phyloP scores from a whole-genome alignment of 1,140 invertebrate species.

The Neotoxoptera formosana region DNA sequence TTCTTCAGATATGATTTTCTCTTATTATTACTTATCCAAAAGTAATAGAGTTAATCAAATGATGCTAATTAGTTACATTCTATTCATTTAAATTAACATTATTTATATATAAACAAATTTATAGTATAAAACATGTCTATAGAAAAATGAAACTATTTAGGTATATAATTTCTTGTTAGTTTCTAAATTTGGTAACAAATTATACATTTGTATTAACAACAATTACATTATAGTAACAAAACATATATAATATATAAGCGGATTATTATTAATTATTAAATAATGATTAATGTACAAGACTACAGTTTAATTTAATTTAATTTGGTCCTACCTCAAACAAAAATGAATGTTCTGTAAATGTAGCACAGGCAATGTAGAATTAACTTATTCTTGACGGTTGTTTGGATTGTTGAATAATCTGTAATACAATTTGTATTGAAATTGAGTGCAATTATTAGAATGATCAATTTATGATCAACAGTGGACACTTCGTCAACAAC shows the following conservation, averaged over 20 bases:
- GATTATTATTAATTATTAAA: constrained; percentile 10
- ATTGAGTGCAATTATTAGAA: constrained; percentile 29
- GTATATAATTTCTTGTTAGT: background rate
- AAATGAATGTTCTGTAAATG: constrained; percentile 42
- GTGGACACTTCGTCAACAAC: constrained; percentile 49
- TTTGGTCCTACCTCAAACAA: constrained; percentile 51
- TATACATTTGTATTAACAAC: background rate
- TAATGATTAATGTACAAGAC: background rate
- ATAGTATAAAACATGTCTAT: background rate
- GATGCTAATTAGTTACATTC: background rate
- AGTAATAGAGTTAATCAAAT: background rate
- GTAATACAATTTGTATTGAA: constrained; percentile 55
- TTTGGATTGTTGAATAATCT: constrained; percentile 50
- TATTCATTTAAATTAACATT: background rate
- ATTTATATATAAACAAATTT: constrained; percentile 10
- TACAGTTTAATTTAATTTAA: constrained; percentile 44
- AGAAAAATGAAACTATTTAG: background rate
- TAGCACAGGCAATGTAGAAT: constrained; percentile 43
- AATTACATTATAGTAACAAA: background rate
- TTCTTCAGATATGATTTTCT: constrained; percentile 42
- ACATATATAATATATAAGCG: background rate
- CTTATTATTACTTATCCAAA: constrained; percentile 31
- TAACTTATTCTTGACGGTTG: constrained; percentile 43
- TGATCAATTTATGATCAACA: constrained; percentile 44
- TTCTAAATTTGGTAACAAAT: background rate